Evolutionary conservation across 2,113 vertebrate species (phyloP), one percentile per base, ranked within the genome.

Genomic region (Camelus bactrianus): DNA sequence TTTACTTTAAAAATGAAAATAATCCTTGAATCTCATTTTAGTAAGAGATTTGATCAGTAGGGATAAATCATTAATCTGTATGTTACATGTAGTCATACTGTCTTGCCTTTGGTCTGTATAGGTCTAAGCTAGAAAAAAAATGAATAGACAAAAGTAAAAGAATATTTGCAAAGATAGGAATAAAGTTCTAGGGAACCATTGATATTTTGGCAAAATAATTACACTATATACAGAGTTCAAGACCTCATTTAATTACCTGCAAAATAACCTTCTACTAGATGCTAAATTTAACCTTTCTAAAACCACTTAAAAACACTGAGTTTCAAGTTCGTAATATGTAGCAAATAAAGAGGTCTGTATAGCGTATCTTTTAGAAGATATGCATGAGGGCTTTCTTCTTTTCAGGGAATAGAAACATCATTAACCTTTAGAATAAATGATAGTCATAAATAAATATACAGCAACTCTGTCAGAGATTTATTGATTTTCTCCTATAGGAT

Each of bases 1-100:
- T 54, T 89, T 95, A 96, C 62, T 94, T 97, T 88, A 72, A 98
- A 97, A 97, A 98, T 96, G 1, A 98, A 98, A 98, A 97, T 97
- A 96, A 94, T 96, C 90, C 19, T 69, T 96, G 73, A 98, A 94
- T 97, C 64, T 0, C 54, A 88, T 97, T 98, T 97, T 97, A 96
- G 93, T 93, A 93, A 96, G 16, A 96, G 56, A 97, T 62, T 97
- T 98, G 72, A 97, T 95, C 62, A 96, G 58, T 87, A 97, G 87
- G 32, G 94, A 93, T 2, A 97, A 97, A 60, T 92, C 62, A 69
- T 91, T 97, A 93, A 96, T 96, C 96, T 97, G 1, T 19, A 75
- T 83, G 80, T 84, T 42, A 83, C 8, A 79, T 93, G 12, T 72
- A 77, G 60, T 89, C 10, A 88, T 5, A 90, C 0, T 90, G 67